Conservation (phyloP, 2,888 invertebrate species). For the Criorhina ranunculi region DNA sequence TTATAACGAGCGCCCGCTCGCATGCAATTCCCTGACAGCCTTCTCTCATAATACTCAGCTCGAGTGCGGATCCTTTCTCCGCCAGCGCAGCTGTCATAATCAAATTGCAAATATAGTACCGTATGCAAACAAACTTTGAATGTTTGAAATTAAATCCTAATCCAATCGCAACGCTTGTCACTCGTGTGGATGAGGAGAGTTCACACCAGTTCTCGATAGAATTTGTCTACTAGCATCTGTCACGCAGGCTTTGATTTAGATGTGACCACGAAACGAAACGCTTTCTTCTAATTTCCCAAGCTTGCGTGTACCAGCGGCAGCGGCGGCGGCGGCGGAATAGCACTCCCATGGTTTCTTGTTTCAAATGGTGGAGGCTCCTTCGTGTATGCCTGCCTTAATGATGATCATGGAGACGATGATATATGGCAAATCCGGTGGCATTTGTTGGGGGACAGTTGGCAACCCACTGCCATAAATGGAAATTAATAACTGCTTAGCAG, state of each 20-base stretch:
- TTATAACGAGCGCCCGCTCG: constrained; percentile 37
- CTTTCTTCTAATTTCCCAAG: constrained; percentile 67
- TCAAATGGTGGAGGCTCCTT: constrained; percentile 8
- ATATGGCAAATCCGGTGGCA: constrained; percentile 71
- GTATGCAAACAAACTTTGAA: constrained; percentile 54
- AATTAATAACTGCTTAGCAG: constrained; percentile 70
- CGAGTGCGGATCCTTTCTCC: constrained; percentile 51
- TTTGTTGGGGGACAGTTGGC: constrained; percentile 70
- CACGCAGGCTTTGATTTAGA: constrained; percentile 36
- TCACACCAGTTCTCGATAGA: constrained; percentile 49
- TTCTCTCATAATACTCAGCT: constrained; percentile 13
- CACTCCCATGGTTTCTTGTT: constrained; percentile 68
- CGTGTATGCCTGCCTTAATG: constrained; percentile 60
- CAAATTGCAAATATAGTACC: constrained; percentile 41
- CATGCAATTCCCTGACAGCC: constrained; percentile 45
- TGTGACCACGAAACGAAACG: constrained; percentile 59
- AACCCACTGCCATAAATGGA: constrained; percentile 66
- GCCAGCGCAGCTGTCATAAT: constrained; percentile 52
- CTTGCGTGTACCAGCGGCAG: constrained; percentile 41
- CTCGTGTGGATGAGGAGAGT: constrained; percentile 45
- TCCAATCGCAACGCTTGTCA: constrained; percentile 52
- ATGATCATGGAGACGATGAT: constrained; percentile 67
- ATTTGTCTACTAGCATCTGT: constrained; percentile 60
- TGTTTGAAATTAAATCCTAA: constrained; percentile 62
- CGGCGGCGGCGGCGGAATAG: background rate